Percentiles rank a stretch among this genome's conserved stretches.
Conservation (phyloP, 2,797 vertebrate species). For the Pipistrellus kuhlii region DNA sequence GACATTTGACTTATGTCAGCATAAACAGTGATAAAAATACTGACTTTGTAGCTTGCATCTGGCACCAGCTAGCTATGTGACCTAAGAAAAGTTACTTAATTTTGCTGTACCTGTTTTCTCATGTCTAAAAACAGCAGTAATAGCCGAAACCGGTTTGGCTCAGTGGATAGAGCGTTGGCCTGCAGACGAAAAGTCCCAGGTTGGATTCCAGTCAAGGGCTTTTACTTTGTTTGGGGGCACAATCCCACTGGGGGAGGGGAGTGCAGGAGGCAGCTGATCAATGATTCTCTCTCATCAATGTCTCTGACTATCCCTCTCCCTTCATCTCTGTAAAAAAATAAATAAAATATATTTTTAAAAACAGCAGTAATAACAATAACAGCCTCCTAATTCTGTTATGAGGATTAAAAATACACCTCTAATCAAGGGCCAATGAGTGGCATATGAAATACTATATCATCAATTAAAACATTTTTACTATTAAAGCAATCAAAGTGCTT, state of each 20-base stretch:
- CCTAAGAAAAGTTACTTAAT: slow-evolving; percentile 71
- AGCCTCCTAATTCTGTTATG: neutral
- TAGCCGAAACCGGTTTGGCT: neutral
- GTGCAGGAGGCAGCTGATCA: no score
- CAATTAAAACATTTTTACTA: neutral
- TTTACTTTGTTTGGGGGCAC: no score
- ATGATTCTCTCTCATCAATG: no score
- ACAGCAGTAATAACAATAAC: neutral
- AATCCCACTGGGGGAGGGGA: no score
- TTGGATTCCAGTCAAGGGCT: no score
- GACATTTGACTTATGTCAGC: neutral
- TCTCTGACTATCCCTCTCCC: no score
- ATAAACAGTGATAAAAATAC: neutral
- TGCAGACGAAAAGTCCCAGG: no score
- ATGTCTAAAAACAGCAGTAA: neutral
- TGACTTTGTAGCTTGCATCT: neutral
- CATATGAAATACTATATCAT: no score
- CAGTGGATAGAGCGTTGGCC: no score
- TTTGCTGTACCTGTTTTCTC: slow-evolving; percentile 21
- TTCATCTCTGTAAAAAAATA: no score
- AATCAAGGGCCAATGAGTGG: neutral
- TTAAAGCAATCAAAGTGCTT: neutral
- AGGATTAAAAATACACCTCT: neutral
- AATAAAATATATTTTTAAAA: neutral
- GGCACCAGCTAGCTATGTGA: neutral